Evolutionary conservation across 2,113 vertebrate species (phyloP), one percentile per base, ranked within the genome.

Genomic region (Cettia cetti): DNA sequence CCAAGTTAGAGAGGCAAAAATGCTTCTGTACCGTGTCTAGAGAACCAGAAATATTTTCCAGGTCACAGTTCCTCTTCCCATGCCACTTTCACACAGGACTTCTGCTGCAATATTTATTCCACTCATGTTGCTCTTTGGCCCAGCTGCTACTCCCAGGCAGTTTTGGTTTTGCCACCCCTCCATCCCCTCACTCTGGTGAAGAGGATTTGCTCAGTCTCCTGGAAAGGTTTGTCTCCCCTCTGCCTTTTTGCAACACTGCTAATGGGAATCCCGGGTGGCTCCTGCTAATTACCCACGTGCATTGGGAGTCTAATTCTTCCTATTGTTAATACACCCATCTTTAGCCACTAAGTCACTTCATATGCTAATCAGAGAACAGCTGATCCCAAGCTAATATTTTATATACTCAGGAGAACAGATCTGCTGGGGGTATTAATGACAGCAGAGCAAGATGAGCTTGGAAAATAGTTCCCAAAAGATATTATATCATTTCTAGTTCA

Each of bases 271-370:
- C 96, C 95, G 42, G 37, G 93, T 84, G 96, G 87, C 81, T 94
- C 70, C 84, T 69, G 68, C 90, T 97, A 97, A 97, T 97, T 97
- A 92, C 75, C 85, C 95, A 16, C 5, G 86, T 94, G 95, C 91
- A 94, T 90, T 59, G 82, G 91, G 95, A 97, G 66, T 44, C 79
- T 95, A 76, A 95, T 95, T 96, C 93, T 88, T 94, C 91, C 94
- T 39, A 84, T 89, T 97, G 94, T 96, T 93, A 94, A 92, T 72
- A 87, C 27, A 85, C 45, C 74, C 88, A 95, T 90, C 92, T 95
- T 91, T 13, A 92, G 95, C 93, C 97, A 97, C 95, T 72, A 95
- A 97, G 82, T 95, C 94, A 93, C 95, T 97, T 96, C 93, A 91
- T 21, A 92, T 93, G 95, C 93, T 97, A 95, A 97, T 92, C 16